Evolutionary conservation across 1,140 invertebrate genomes (phyloP).

Genomic region (Brachionus plicatilis): DNA sequence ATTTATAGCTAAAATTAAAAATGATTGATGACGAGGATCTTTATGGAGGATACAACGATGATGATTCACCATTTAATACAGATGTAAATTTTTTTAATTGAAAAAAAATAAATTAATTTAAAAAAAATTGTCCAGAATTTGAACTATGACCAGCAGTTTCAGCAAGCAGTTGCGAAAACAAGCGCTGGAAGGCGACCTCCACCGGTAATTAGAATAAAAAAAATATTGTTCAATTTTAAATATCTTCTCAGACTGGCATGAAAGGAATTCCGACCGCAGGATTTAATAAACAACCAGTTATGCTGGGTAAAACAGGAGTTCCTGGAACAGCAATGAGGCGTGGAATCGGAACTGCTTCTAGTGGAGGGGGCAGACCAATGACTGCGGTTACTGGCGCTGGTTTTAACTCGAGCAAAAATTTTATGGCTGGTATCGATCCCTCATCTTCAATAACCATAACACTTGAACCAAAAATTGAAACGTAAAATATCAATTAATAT

Average conservation of each 20-base stretch:
- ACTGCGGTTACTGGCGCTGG: conserved; percentile 91
- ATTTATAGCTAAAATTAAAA: background rate
- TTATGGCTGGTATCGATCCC: conserved; percentile 47
- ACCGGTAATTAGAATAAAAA: conserved; percentile 44
- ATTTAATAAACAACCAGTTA: conserved; percentile 49
- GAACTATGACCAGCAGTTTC: conserved; percentile 64
- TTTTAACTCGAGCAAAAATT: conserved; percentile 68
- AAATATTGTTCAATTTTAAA: conserved; percentile 40
- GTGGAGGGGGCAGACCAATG: conserved; percentile 67
- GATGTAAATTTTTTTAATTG: conserved; percentile 26
- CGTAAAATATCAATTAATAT: conserved; percentile 63
- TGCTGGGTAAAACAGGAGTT: conserved; percentile 48
- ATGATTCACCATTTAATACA: conserved; percentile 8
- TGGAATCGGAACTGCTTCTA: conserved; percentile 44
- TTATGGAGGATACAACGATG: conserved; percentile 35
- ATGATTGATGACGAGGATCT: conserved; percentile 7
- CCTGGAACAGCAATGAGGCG: conserved; percentile 35
- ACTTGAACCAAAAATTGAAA: conserved; percentile 61
- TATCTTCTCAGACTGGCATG: conserved; percentile 44
- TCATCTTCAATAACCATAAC: conserved; percentile 72
- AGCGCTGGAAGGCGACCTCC: conserved; percentile 63
- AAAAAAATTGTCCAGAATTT: conserved; percentile 57
- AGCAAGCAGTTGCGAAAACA: conserved; percentile 61
- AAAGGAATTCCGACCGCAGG: conserved; percentile 42
- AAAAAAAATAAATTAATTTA: background rate